phyloP scores from a whole-genome alignment of 2,797 vertebrate species.

The Podarcis siculus region DNA sequence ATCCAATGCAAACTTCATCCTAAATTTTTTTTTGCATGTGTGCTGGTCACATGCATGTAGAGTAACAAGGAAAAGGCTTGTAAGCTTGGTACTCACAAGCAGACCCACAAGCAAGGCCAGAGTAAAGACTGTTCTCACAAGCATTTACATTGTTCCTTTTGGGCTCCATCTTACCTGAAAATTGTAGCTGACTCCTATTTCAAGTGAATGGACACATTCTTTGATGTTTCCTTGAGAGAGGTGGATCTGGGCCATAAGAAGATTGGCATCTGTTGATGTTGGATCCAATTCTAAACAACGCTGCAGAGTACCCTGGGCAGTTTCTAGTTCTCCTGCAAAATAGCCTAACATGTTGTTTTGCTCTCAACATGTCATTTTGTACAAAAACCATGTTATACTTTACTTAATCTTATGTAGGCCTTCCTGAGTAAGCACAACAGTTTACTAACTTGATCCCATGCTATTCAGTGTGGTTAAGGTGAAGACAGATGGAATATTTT shows the following conservation, averaged over 20 bases:
- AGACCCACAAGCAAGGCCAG: background rate
- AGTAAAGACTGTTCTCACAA: background rate
- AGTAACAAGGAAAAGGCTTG: background rate
- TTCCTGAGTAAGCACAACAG: background rate
- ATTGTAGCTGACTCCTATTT: slow-evolving; percentile 80
- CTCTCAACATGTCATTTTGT: background rate
- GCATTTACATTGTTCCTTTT: background rate
- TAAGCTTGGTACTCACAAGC: background rate
- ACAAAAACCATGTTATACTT: background rate
- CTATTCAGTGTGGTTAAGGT: background rate
- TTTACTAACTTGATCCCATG: background rate
- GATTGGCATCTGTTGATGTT: slow-evolving; percentile 69
- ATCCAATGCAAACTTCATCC: background rate
- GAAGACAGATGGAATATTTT: background rate
- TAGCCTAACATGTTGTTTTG: background rate
- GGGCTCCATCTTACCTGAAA: slow-evolving; percentile 73
- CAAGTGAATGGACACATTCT: slow-evolving; percentile 76
- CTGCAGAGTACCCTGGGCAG: slow-evolving; percentile 75
- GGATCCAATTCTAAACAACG: slow-evolving; percentile 78
- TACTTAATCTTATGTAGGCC: background rate
- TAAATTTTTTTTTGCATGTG: background rate
- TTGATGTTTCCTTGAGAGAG: slow-evolving; percentile 72
- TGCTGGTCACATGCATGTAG: background rate
- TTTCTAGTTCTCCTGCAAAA: slow-evolving; percentile 75
- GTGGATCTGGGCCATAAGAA: slow-evolving; percentile 79